Evolutionary conservation across 1,140 invertebrate genomes (phyloP), one percentile per base, ranked within the genome.

Genomic region (Papilio polyxenes): DNA sequence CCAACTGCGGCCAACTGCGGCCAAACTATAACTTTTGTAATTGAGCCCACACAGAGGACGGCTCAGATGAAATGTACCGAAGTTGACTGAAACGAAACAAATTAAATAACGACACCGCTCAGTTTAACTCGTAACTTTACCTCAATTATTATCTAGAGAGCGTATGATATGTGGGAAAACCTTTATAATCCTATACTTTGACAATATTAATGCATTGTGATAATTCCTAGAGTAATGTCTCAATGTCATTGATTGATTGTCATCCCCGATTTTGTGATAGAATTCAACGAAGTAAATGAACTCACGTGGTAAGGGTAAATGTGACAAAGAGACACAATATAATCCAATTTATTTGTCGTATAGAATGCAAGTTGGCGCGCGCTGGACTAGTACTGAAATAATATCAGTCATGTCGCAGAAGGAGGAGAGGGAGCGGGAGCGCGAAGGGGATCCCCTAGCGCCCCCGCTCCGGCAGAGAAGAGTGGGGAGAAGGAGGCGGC

Each of bases 31-130:
- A 59, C 56, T 59, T 59, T 59, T 59, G 56, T 59, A 59, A 59
- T 59, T 59, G 17, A 59, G 56, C 56, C 56, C 17, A 59, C 56
- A 59, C 17, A 20, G 56, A 59, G 56, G 7, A 17, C n/a, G 56
- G 51, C 5, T 4, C 56, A 20, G n/a, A 59, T n/a, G 56, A 59
- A 20, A 59, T 20, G 56, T 59, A 59, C 56, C n/a, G 56, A 59
- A 59, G 56, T 59, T 59, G 56, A 59, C 56, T 6, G 17, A 59
- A 59, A 59, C 56, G 17, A 59, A 59, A 59, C 56, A 59, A 59
- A 59, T 59, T 59, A 59, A 59, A 59, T 59, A 59, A 59, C 56
- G 56, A 59, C 56, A 59, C 56, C 56, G 56, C 56, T 59, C 56
- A 6, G n/a, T 59, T 59, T 59, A 59, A 20, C 56, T 59, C 56